These are phyloP conservation scores for Andrena hattorfiana DNA, from an alignment of 2,888 invertebrate species.

Conservation along the genomic window DNA sequence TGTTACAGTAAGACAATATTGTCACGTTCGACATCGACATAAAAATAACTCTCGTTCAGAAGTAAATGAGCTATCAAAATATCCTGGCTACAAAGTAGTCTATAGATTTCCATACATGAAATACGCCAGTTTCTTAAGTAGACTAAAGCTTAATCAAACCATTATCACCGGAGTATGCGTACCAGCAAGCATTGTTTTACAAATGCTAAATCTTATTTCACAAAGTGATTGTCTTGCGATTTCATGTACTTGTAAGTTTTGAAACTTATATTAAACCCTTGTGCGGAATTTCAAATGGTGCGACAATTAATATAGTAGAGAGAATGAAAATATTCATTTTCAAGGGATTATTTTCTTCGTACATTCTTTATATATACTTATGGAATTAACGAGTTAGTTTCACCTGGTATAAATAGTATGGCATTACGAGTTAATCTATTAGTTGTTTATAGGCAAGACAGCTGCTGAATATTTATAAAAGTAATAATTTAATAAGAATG, in stretches of 20 bases:
- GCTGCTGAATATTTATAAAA: too few species aligned
- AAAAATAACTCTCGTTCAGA: background rate
- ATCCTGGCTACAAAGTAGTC: slow-evolving; percentile 68
- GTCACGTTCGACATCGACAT: background rate
- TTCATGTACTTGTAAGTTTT: slow-evolving; percentile 54
- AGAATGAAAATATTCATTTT: too few species aligned
- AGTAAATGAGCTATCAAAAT: slow-evolving; percentile 42
- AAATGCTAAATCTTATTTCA: slow-evolving; percentile 16
- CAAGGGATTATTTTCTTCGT: too few species aligned
- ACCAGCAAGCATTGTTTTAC: slow-evolving; percentile 27
- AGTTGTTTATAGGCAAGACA: too few species aligned
- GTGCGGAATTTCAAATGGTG: background rate
- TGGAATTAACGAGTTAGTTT: too few species aligned
- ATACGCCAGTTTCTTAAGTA: slow-evolving; percentile 48
- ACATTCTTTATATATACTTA: too few species aligned
- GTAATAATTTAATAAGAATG: too few species aligned
- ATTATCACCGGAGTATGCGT: background rate
- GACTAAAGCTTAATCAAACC: slow-evolving; percentile 58
- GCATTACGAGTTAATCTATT: too few species aligned
- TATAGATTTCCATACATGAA: slow-evolving; percentile 64
- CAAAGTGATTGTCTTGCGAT: accelerated
- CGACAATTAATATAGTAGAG: background rate
- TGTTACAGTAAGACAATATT: background rate
- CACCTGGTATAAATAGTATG: too few species aligned
- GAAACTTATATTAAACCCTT: background rate